A percentile compares a stretch with the other conserved stretches of the same genome.
These are phyloP conservation scores for Alethe diademata DNA, from an alignment of 2,113 vertebrate genomes.

Conservation along the genomic window DNA sequence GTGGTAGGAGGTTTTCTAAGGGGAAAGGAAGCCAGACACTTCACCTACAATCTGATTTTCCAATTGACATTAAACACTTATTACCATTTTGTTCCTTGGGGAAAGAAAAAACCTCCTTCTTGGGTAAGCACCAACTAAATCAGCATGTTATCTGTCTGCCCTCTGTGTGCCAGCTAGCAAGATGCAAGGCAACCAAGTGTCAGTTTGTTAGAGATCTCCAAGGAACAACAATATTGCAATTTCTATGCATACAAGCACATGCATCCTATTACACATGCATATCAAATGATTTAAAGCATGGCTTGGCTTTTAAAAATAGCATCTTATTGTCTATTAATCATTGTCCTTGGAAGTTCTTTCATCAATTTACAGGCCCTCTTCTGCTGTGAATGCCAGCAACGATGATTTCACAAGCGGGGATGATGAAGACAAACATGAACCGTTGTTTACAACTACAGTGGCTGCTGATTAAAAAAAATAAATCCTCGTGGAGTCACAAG, in stretches of 20 bases:
- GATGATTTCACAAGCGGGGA: constrained; percentile 29
- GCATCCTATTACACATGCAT: neutral
- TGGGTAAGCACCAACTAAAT: neutral
- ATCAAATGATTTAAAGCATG: neutral
- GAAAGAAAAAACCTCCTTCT: neutral
- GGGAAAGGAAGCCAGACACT: neutral
- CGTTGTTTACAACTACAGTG: neutral
- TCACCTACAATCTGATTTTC: neutral
- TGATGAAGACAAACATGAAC: constrained; percentile 26
- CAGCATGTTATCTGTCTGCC: neutral
- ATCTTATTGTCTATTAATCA: neutral
- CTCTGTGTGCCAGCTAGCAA: neutral
- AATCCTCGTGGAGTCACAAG: neutral
- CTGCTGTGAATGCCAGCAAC: constrained; percentile 3
- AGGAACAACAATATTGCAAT: neutral
- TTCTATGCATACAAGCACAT: neutral
- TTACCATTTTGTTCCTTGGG: neutral
- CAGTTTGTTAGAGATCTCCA: neutral
- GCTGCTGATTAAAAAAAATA: neutral
- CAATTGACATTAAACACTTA: neutral
- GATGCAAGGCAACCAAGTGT: neutral
- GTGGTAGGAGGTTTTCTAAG: neutral
- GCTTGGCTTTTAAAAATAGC: constrained; percentile 10
- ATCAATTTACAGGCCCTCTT: neutral
- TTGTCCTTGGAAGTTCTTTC: neutral